These are phyloP conservation scores for Drosophila yooni DNA, from an alignment of 2,888 invertebrate genomes.

Conservation along the genomic window DNA sequence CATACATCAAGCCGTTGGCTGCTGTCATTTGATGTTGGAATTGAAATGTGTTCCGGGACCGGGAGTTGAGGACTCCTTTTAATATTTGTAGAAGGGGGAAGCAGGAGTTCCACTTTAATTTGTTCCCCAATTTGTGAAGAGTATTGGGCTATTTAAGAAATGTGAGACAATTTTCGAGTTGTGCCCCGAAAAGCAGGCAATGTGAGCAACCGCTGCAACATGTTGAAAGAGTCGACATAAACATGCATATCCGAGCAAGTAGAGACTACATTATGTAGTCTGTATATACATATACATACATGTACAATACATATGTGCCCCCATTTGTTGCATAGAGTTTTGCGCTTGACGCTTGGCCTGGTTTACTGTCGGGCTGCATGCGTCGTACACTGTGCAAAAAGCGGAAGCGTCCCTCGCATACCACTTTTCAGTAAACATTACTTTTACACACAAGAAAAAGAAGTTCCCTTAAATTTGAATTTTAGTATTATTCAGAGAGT, in stretches of 20 bases:
- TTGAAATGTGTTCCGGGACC: slow-evolving; percentile 71
- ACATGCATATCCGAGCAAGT: slow-evolving; percentile 2
- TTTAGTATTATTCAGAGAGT: not conserved
- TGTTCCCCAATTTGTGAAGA: slow-evolving; percentile 26
- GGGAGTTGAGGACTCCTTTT: slow-evolving; percentile 21
- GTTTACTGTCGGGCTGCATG: slow-evolving; percentile 61
- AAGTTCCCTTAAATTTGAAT: not conserved
- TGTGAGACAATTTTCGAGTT: not conserved
- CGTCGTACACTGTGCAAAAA: slow-evolving; percentile 34
- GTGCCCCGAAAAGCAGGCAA: slow-evolving; percentile 40
- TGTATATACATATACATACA: slow-evolving; percentile 14
- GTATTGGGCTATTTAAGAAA: slow-evolving; percentile 23
- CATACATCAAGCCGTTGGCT: slow-evolving; percentile 51
- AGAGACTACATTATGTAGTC: slow-evolving; percentile 9
- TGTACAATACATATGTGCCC: slow-evolving; percentile 4
- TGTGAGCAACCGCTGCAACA: slow-evolving; percentile 12
- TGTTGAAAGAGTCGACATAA: slow-evolving; percentile 6
- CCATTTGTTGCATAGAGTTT: slow-evolving; percentile 35
- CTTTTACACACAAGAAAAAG: slow-evolving; percentile 22
- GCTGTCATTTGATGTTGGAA: slow-evolving; percentile 64
- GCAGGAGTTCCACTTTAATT: slow-evolving; percentile 6
- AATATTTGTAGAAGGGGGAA: not conserved
- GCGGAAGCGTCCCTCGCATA: slow-evolving; percentile 17
- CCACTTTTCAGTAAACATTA: slow-evolving; percentile 55
- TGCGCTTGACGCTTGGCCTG: slow-evolving; percentile 72